Base-by-base conservation (phyloP, 2,113 vertebrate genomes). In the Forbesichthys agassizii region DNA sequence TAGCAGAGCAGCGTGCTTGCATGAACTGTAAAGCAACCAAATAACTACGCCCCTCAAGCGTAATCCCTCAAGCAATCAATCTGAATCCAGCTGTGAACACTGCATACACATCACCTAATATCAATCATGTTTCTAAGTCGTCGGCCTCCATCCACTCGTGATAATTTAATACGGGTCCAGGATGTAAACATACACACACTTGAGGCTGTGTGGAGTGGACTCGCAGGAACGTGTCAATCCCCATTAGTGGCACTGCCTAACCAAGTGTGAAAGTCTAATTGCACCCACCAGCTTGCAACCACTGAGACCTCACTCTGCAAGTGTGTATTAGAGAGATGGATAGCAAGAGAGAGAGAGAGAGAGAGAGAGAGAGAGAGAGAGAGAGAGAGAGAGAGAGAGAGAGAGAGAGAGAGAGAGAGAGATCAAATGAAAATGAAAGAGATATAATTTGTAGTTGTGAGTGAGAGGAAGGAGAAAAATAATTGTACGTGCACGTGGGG, bases 241-340 rank as follows among this genome's bases (percentile, higher is more conserved):
- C 80, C 78, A 86, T 92, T 82, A 89, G 81, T 64, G 70, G 66
- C 55, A 64, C 79, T 80, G 86, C 82, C 79, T 88, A 88, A 88
- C 88, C 63, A 68, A 79, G 85, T 89, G 90, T 89, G 86, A 88
- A 88, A 83, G 74, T 82, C 77, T 87, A 91, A 90, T 90, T 88
- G 84, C 75, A 61, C 74, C 73, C 64, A 80, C 76, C 84, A 85
- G 88, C 77, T 75, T 86, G 69, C 70, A 63, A 76, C 74, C 81
- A 70, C 33, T 27, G 52, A 84, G 53, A 12, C 61, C 56, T 63
- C n/a, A 62, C 64, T 75, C 68, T 57, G 6, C 49, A 11, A 68
- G 12, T 64, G 67, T 11, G 18, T 10, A 6, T 0, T 2, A 33
- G 56, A 33, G 9, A 63, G 47, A 63, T 14, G 5, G 42, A 48